phyloP scores from a whole-genome alignment of 2,797 vertebrate species.

The Mergus octosetaceus region DNA sequence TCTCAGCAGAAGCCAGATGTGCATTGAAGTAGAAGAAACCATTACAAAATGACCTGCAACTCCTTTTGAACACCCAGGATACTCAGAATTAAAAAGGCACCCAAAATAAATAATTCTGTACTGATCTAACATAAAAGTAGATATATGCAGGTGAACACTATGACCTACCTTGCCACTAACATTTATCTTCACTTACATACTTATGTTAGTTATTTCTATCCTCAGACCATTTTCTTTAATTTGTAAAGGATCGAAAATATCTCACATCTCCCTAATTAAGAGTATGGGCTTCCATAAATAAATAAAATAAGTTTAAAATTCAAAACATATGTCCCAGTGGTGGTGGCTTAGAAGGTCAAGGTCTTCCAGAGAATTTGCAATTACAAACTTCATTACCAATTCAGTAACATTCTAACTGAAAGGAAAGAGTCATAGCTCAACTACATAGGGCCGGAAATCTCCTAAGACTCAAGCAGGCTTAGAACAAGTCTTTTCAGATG shows the following conservation, averaged over 20 bases:
- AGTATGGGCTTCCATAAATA: background rate
- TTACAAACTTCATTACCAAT: background rate
- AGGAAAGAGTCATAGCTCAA: background rate
- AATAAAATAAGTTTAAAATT: background rate
- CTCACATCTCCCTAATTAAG: background rate
- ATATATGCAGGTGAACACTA: background rate
- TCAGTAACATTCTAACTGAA: background rate
- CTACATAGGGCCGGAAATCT: background rate
- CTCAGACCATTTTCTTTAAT: background rate
- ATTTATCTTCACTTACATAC: background rate
- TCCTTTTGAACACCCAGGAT: background rate
- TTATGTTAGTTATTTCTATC: background rate
- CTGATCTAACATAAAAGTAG: background rate
- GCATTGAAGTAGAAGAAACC: background rate
- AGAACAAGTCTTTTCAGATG: background rate
- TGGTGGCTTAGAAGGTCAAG: background rate
- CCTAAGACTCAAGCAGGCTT: background rate
- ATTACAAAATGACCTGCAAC: background rate
- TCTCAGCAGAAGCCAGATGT: background rate
- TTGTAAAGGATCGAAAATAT: background rate
- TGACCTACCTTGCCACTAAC: background rate
- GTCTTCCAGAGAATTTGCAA: background rate
- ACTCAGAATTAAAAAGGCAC: background rate
- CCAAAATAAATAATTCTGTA: background rate
- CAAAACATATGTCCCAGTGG: background rate